These are phyloP conservation scores for Allolobophora icterica DNA, from an alignment of 2,888 invertebrate genomes.

Conservation along the genomic window DNA sequence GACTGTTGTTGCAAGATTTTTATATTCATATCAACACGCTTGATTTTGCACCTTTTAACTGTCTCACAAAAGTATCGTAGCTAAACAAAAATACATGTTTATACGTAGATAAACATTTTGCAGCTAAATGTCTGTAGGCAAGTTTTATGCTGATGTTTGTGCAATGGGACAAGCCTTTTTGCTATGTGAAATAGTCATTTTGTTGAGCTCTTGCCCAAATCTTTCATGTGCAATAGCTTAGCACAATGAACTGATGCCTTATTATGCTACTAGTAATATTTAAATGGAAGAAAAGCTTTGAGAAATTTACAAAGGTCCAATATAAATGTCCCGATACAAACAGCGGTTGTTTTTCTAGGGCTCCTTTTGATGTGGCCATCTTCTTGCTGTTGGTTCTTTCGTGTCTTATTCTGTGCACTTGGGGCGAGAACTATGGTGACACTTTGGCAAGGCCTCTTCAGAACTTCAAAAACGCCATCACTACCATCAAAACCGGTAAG, in stretches of 20 bases:
- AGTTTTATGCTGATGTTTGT: not conserved
- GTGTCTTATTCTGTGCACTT: conserved; percentile 57
- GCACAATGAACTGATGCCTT: not conserved
- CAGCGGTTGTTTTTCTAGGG: conserved; percentile 49
- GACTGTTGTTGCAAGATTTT: not conserved
- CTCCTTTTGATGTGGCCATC: conserved; percentile 64
- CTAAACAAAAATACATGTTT: not conserved
- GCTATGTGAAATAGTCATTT: not conserved
- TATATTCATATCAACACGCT: not conserved
- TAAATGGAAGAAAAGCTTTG: not conserved
- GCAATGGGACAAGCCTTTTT: no score
- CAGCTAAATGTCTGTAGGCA: not conserved
- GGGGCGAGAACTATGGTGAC: conserved; percentile 65
- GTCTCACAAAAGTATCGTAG: not conserved
- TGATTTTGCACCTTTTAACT: not conserved
- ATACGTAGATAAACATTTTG: not conserved
- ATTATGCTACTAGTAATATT: not conserved
- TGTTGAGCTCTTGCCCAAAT: not conserved
- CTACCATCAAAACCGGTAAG: conserved; percentile 44
- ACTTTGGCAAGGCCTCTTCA: conserved; percentile 48
- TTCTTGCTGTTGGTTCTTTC: conserved; percentile 57
- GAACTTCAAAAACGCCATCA: conserved; percentile 44
- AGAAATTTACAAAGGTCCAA: not conserved
- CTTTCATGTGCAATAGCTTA: not conserved
- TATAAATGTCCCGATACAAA: not conserved